Conservation (phyloP, 2,797 vertebrate species). For the Eurystomus glaucurus region DNA sequence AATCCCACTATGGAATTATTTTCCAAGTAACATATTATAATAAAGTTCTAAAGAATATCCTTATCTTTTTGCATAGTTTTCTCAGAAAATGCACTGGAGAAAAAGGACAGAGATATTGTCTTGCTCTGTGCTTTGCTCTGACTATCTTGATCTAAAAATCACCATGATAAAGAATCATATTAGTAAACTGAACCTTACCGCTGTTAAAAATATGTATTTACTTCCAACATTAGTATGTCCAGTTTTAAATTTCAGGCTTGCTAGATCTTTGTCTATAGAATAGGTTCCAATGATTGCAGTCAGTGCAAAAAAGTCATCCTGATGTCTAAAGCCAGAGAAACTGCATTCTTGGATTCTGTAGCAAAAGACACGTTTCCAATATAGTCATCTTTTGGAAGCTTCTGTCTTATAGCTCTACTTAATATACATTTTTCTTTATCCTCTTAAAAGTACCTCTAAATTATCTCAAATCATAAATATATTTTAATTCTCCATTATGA, state of each 20-base stretch:
- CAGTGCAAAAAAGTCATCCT: neutral
- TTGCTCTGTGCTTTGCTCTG: neutral
- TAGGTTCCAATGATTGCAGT: neutral
- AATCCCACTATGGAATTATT: neutral
- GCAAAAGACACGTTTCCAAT: fast-evolving
- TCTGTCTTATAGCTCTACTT: neutral
- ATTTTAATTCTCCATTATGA: neutral
- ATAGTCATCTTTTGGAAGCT: neutral
- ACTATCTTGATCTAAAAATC: neutral
- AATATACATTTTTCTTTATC: neutral
- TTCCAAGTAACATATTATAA: neutral
- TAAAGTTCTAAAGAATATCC: neutral
- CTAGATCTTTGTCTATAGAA: neutral
- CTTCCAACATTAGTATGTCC: neutral
- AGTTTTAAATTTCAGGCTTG: neutral
- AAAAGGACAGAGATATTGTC: neutral
- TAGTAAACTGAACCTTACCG: neutral
- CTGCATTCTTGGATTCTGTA: neutral
- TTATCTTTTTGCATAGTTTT: neutral
- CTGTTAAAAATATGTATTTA: neutral
- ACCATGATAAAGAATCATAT: neutral
- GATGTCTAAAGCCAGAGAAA: neutral
- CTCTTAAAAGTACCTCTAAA: neutral
- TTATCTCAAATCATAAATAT: neutral
- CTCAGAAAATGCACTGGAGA: neutral